These are phyloP conservation scores for Hippoglossus hippoglossus DNA, from an alignment of 2,797 vertebrate species.

Conservation along the genomic window DNA sequence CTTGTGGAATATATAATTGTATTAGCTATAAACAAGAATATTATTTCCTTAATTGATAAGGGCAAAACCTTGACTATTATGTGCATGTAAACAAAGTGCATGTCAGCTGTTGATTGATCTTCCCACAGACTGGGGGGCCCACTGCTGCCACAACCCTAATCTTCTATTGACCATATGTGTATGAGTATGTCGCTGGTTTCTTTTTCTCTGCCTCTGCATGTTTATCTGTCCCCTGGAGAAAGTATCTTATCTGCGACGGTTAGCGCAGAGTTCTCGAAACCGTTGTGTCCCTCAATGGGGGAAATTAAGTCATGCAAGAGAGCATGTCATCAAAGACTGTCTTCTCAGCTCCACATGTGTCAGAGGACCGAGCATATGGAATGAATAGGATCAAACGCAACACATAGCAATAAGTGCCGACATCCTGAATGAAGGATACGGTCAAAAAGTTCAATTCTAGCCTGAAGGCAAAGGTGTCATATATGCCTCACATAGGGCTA, in stretches of 20 bases:
- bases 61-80: neutral
- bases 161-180: constrained; percentile 53
- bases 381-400: constrained; percentile 76
- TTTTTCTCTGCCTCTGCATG: constrained; percentile 11
- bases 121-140: constrained; percentile 38
- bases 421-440: constrained; percentile 71
- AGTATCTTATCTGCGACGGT: constrained; percentile 33
- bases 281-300: constrained; percentile 34
- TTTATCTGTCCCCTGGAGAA: constrained; percentile 26
- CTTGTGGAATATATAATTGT: too few relatives aligned
- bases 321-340: constrained; percentile 70
- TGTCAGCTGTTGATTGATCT: constrained; percentile 52
- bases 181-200: constrained; percentile 45
- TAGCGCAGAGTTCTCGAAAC: constrained; percentile 27
- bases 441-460: constrained; percentile 74
- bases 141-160: constrained; percentile 48
- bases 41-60: neutral
- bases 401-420: constrained; percentile 72
- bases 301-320: constrained; percentile 67
- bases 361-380: constrained; percentile 72
- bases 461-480: constrained; percentile 70
- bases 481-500: constrained; percentile 29
- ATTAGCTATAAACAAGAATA: too few relatives aligned
- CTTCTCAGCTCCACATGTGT: constrained; percentile 69
- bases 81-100: neutral